Evolutionary conservation across 2,113 vertebrate genomes (phyloP).

Genomic region (Proteles cristata): DNA sequence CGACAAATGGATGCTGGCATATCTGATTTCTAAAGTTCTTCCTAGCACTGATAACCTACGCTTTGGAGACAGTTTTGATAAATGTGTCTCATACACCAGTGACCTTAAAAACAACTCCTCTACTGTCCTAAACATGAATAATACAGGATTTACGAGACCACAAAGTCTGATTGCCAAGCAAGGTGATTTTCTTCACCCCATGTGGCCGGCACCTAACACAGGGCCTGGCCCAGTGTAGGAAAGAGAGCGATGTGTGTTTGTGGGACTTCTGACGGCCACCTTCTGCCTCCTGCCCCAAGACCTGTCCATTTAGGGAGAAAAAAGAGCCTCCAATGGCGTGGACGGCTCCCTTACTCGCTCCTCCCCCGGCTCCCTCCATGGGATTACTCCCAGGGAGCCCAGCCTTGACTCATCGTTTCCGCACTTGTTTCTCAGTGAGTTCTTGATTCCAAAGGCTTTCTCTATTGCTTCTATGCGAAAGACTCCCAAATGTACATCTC

Average conservation of each 20-base stretch:
- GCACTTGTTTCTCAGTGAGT: neutral
- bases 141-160: neutral
- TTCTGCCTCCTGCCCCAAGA: neutral
- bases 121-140: neutral
- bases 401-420: neutral
- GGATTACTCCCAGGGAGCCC: neutral
- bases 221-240: neutral
- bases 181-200: neutral
- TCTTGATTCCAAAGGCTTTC: neutral
- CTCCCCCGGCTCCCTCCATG: neutral
- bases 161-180: neutral
- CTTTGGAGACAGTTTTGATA: neutral
- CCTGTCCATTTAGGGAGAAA: neutral
- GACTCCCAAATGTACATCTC: neutral
- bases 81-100: neutral
- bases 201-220: neutral
- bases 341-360: no score
- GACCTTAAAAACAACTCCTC: neutral
- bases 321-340: fast-evolving
- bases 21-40: neutral
- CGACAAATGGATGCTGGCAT: neutral
- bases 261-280: neutral
- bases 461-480: neutral
- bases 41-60: neutral
- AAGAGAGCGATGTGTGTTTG: no score